phyloP scores from a whole-genome alignment of 2,113 vertebrate species.

The Podocnemis expansa region DNA sequence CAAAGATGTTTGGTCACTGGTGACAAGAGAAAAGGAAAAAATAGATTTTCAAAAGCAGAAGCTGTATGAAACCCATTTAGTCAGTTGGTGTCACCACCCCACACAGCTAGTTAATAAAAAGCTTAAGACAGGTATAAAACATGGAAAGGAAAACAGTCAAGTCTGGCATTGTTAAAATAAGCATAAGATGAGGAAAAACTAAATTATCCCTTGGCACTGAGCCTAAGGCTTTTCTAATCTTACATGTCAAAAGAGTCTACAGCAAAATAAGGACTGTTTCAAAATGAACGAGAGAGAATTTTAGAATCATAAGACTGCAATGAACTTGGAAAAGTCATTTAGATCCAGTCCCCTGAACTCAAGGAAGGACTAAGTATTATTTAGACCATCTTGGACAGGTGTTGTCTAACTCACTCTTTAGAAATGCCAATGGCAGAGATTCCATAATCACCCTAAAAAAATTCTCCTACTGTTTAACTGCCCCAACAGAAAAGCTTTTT shows the following conservation, averaged over 20 bases:
- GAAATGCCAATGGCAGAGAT: too few relatives aligned
- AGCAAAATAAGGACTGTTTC: conserved; percentile 39
- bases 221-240: conserved; percentile 5
- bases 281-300: conserved; percentile 19
- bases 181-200: conserved; percentile 31
- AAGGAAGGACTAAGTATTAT: too few relatives aligned
- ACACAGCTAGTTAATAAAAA: conserved; percentile 50
- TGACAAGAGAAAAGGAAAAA: neutral
- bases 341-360: too few relatives aligned
- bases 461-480: too few relatives aligned
- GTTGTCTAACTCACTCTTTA: too few relatives aligned
- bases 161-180: conserved; percentile 67
- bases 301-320: too few relatives aligned
- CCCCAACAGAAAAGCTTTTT: too few relatives aligned
- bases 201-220: conserved; percentile 46
- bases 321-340: too few relatives aligned
- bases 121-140: conserved; percentile 43
- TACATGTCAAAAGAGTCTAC: conserved; percentile 22
- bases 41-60: conserved; percentile 37
- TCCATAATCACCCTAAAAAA: too few relatives aligned
- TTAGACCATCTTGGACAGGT: too few relatives aligned
- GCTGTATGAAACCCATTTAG: conserved; percentile 55
- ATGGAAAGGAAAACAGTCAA: conserved; percentile 62
- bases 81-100: conserved; percentile 27
- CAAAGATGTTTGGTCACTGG: neutral